Percentiles rank a stretch among this genome's conserved stretches.
Evolutionary conservation across 2,797 vertebrate species (phyloP).

Genomic region (Coregonus sp.): DNA sequence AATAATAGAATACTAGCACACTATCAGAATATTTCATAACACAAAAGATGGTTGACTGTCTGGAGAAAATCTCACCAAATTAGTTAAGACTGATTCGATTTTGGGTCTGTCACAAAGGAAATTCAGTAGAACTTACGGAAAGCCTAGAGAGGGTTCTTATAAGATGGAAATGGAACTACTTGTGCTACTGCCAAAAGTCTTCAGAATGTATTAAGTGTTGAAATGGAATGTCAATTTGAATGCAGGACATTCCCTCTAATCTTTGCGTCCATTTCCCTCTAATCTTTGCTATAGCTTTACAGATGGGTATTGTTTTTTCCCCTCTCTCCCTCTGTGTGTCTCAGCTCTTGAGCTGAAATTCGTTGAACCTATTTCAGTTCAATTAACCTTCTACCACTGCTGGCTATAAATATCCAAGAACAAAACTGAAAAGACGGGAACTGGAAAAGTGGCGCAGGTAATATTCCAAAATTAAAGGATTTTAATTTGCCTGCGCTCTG

Average conservation of each 20-base stretch:
- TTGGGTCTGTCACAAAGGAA: not conserved
- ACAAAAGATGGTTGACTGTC: not conserved
- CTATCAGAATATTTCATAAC: not conserved
- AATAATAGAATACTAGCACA: not conserved
- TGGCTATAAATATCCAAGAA: constrained; percentile 70
- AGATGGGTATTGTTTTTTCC: constrained; percentile 49
- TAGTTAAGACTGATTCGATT: not conserved
- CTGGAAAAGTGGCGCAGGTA: constrained; percentile 18
- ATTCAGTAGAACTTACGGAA: not conserved
- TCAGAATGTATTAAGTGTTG: constrained; percentile 27
- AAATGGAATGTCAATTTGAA: constrained; percentile 32
- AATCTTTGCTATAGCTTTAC: constrained; percentile 10
- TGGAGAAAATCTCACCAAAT: not conserved
- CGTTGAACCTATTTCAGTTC: constrained; percentile 62
- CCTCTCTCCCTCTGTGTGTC: constrained; percentile 2
- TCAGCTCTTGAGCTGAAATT: constrained; percentile 43
- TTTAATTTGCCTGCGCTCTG: constrained; percentile 30
- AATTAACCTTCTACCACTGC: constrained; percentile 67
- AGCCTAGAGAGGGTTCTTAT: not conserved
- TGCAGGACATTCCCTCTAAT: not conserved
- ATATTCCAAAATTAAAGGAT: constrained; percentile 45
- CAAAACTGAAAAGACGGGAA: constrained; percentile 53
- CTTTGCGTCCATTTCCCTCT: no score
- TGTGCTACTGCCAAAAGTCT: constrained; percentile 7
- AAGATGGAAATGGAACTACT: constrained; percentile 18